Evolutionary conservation across 2,888 invertebrate genomes (phyloP).

Genomic region (Euproctis similis): DNA sequence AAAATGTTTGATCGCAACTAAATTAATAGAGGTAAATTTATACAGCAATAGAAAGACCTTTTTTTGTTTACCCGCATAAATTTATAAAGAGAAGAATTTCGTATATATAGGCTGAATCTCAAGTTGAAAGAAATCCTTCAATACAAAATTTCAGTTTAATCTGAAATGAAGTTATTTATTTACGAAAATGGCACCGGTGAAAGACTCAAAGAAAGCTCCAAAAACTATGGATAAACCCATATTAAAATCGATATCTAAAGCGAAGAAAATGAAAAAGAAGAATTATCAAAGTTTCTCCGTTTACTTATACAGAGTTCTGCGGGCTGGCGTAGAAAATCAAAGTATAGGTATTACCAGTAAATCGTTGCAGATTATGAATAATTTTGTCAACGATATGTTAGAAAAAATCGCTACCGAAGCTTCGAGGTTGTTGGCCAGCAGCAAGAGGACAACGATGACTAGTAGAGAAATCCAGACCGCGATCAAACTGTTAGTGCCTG

Average conservation of each 20-base stretch:
- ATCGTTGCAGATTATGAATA: slow-evolving; percentile 84
- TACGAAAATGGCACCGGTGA: slow-evolving; percentile 54
- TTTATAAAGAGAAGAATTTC: no score
- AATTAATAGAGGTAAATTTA: no score
- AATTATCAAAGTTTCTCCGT: slow-evolving; percentile 71
- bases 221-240: slow-evolving; percentile 47
- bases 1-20: no score
- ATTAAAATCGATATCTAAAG: slow-evolving; percentile 53
- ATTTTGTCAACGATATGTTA: slow-evolving; percentile 84
- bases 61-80: no score
- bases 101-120: no score
- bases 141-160: no score
- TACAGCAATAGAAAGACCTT: no score
- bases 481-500: slow-evolving; percentile 80
- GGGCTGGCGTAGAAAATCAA: slow-evolving; percentile 70
- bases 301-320: slow-evolving; percentile 78
- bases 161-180: no score
- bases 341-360: slow-evolving; percentile 81
- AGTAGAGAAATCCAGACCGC: slow-evolving; percentile 83
- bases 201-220: slow-evolving; percentile 39
- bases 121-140: no score
- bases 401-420: slow-evolving; percentile 82
- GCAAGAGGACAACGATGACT: slow-evolving; percentile 79
- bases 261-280: slow-evolving; percentile 69
- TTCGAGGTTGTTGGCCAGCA: slow-evolving; percentile 77